These are phyloP conservation scores for Tortricodes alternella DNA, from an alignment of 2,888 invertebrate genomes.

Conservation along the genomic window DNA sequence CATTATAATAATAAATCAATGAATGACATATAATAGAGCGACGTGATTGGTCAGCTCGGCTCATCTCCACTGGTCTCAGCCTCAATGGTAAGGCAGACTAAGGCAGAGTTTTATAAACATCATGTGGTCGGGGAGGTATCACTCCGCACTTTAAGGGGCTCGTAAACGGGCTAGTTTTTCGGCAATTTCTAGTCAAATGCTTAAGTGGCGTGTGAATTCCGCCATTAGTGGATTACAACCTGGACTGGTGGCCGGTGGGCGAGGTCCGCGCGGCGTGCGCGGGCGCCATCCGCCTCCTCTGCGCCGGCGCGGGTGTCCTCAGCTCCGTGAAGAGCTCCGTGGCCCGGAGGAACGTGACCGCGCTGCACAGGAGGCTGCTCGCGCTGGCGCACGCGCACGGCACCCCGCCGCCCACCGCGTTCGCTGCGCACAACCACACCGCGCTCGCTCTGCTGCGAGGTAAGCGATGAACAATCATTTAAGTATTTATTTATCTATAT, in stretches of 20 bases:
- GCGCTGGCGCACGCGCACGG: conserved; percentile 66
- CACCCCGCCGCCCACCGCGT: conserved; percentile 65
- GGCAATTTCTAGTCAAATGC: neutral
- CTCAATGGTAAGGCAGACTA: too few relatives aligned
- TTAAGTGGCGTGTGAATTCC: neutral
- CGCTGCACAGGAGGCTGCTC: conserved; percentile 65
- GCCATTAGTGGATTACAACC: conserved; percentile 50
- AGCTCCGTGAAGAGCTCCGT: conserved; percentile 42
- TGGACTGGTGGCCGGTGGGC: conserved; percentile 74
- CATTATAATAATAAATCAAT: too few relatives aligned
- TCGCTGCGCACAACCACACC: conserved; percentile 63
- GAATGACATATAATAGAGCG: too few relatives aligned
- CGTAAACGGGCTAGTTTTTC: too few relatives aligned
- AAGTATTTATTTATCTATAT: too few relatives aligned
- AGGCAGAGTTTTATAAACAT: too few relatives aligned
- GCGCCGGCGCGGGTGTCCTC: conserved; percentile 53
- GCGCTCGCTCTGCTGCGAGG: conserved; percentile 70
- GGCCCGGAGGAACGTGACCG: conserved; percentile 67
- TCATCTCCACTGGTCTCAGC: too few relatives aligned
- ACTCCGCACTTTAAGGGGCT: too few relatives aligned
- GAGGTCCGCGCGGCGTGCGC: conserved; percentile 70
- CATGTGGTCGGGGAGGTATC: too few relatives aligned
- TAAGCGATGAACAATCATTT: conserved; percentile 33
- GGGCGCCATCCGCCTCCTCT: conserved; percentile 58
- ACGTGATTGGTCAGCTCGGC: too few relatives aligned